Base-by-base conservation (phyloP, 2,797 vertebrate species). In the Helicolenus hilgendorfi region DNA sequence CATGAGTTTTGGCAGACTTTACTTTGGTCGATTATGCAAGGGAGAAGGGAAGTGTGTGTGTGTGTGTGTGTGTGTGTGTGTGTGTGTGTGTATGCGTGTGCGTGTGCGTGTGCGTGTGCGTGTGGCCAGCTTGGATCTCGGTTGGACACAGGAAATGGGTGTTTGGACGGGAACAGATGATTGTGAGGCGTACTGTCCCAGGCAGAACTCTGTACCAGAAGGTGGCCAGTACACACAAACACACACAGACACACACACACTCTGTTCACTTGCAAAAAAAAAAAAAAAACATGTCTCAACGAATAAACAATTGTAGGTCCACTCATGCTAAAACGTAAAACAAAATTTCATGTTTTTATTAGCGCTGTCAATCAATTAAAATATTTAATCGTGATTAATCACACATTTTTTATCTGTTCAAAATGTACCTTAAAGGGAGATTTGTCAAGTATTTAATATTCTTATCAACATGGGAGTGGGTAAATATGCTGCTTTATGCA, bases 61-160 rank as follows among this genome's bases (percentile, higher is more conserved):
- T 20, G 41, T 80, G 29, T 11, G 35, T 45, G 20, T 24, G 3
- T 24, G 55, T 63, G 41, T 70, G 49, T 33, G 24, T 11, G 64
- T 27, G 67, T 78, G 45, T 62, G 62, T 82, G 56, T n/a, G 64
- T 59, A 31, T 35, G 59, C 59, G 56, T n/a, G 27, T 60, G 71
- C 35, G 55, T 36, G 38, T 33, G 31, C 20, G 31, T 67, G 56
- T 38, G 33, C 6, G 13, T 6, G 27, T 63, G 55, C 1, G 75
- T 55, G 80, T 72, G 59, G 59, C 82, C 94, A 94, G 94, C 94
- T 94, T 95, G 94, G 89, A 62, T 84, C 94, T 88, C 94, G 75
- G 95, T 86, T 87, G 93, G 95, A 90, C 63, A 86, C 92, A 94
- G 95, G 93, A 95, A 90, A 90, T 83, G 64, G 22, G 73, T 87